Evolutionary conservation across 2,113 vertebrate species (phyloP).

Genomic region (Asarcornis scutulata): DNA sequence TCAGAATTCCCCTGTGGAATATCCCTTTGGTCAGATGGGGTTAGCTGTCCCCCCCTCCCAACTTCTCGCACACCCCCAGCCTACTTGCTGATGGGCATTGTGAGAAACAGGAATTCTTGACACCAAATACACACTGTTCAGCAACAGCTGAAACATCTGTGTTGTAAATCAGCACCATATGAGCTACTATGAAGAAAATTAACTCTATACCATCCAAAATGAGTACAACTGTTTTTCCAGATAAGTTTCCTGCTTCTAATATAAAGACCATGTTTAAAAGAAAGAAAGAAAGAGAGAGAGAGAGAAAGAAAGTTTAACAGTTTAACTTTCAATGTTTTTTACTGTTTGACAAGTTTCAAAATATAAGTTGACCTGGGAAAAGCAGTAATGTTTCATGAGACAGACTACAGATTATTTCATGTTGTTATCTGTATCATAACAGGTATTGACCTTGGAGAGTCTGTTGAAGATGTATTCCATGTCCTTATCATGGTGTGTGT

Average conservation of each 20-base stretch:
- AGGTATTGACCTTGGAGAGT: not conserved
- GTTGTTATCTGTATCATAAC: not conserved
- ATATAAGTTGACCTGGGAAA: not conserved
- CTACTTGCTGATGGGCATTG: not conserved
- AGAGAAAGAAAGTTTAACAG: not conserved
- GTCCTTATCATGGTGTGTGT: not conserved
- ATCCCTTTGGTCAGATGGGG: not conserved
- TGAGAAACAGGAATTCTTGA: too few species aligned
- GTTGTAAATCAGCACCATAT: not conserved
- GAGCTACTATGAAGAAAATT: not conserved
- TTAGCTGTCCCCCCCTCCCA: not conserved
- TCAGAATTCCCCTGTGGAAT: too few species aligned
- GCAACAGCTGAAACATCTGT: not conserved
- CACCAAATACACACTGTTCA: too few species aligned
- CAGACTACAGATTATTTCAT: not conserved
- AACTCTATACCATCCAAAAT: not conserved
- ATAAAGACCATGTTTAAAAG: not conserved
- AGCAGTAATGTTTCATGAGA: not conserved
- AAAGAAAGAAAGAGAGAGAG: not conserved
- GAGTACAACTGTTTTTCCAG: not conserved
- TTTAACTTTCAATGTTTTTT: not conserved
- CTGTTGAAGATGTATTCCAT: not conserved
- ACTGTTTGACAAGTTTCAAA: not conserved
- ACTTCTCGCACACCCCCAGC: not conserved
- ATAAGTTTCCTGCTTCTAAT: not conserved